Evolutionary conservation across 35 echinoderm and acorn worm species (phyloP).

Genomic region (Lytechinus pictus): DNA sequence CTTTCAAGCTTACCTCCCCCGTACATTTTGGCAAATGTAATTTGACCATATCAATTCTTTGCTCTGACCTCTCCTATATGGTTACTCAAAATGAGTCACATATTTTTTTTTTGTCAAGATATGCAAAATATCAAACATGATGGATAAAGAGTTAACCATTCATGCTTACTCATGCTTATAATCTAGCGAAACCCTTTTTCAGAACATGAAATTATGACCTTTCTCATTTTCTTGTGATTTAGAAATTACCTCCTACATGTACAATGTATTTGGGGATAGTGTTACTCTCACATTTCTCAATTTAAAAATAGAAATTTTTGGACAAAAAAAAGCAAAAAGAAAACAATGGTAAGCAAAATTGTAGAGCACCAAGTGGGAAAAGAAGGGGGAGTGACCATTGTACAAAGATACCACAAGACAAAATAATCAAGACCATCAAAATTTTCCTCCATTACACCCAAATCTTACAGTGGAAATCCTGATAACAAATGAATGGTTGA

Average conservation of each 20-base stretch:
- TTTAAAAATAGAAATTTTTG: no score
- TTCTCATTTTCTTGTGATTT: neutral
- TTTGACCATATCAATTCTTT: neutral
- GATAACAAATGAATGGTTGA: neutral
- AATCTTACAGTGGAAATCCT: neutral
- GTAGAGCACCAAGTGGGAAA: no score
- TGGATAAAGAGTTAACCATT: neutral
- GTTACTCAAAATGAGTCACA: constrained; percentile 4
- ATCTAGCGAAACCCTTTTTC: neutral
- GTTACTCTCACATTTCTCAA: no score
- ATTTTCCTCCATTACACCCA: neutral
- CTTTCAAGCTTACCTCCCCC: neutral
- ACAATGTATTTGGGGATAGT: no score
- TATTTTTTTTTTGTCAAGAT: neutral
- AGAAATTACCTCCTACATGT: no score
- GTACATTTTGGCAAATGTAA: neutral
- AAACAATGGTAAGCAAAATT: no score
- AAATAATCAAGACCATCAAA: neutral
- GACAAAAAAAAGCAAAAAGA: no score
- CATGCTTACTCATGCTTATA: neutral
- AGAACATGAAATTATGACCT: neutral
- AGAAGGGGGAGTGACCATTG: no score
- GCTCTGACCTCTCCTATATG: neutral
- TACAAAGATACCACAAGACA: no score
- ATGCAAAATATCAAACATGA: neutral